These are phyloP conservation scores for Aegotheles bennettii DNA, from an alignment of 2,113 vertebrate species.

Conservation along the genomic window DNA sequence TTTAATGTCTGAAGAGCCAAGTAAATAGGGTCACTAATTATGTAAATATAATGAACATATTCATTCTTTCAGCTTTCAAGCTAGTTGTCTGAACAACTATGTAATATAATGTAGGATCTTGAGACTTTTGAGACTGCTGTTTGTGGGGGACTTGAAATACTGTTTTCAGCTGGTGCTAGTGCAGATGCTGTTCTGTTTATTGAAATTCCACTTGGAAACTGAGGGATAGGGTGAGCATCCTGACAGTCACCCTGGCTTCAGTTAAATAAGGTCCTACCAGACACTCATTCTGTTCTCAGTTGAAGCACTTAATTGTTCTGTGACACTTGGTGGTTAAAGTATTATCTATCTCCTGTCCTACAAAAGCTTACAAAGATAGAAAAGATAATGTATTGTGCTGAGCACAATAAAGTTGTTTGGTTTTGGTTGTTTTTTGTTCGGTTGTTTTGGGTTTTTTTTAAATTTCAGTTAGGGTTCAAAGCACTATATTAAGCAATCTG, in stretches of 20 bases:
- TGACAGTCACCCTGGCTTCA: background rate
- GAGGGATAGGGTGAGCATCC: background rate
- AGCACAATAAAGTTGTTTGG: background rate
- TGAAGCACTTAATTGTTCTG: background rate
- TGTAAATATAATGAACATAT: background rate
- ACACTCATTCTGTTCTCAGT: background rate
- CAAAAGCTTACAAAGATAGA: background rate
- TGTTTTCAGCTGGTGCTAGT: background rate
- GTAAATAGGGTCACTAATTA: slow-evolving; percentile 25
- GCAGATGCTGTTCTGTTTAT: rapidly evolving
- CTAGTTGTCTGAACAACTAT: background rate
- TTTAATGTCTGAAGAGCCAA: background rate
- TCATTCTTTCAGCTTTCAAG: background rate
- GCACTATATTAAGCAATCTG: background rate
- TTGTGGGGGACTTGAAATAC: background rate
- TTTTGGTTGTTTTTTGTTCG: no score
- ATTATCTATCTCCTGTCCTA: no score
- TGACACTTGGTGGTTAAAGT: background rate
- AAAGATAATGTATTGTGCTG: background rate
- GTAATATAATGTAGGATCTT: background rate
- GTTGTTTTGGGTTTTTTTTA: no score
- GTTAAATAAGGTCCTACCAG: background rate
- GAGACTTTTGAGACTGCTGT: background rate
- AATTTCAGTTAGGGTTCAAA: background rate
- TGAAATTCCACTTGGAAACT: background rate